Evolutionary conservation across 2,797 vertebrate genomes (phyloP), one percentile per base, ranked within the genome.

Genomic region (Setipinna tenuifilis): DNA sequence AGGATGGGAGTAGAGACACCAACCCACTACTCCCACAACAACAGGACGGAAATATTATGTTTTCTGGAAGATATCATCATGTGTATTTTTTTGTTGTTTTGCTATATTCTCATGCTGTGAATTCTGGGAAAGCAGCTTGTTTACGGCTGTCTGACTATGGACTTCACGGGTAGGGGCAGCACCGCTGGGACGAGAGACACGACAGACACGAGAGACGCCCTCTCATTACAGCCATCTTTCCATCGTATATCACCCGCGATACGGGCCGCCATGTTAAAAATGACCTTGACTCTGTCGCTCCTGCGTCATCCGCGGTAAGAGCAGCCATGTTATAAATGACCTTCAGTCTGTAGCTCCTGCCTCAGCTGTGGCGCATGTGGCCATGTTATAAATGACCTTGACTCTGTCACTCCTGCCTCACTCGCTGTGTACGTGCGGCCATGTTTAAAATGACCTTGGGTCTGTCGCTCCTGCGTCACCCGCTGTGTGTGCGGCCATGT

Each of bases 151-250:
- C 71, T 78, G 28, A 6, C 25, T 31, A 25, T 71, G 10, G 65
- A 16, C 65, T 16, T 25, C 23, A 23, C 25, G 6, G 4, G 3
- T 48, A 71, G n/a, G 6, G 4, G 16, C 17, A 19, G 16, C 12
- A 31, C 16, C 17, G 68, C 14, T 41, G 31, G 28, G 68, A 75
- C 31, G 28, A 44, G 71, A 78, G 71, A 41, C 19, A n/a, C n/a
- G n/a, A n/a, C n/a, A n/a, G n/a, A n/a, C n/a, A 75, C 31, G 28
- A 44, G 71, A 78, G 71, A 41, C 19, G 2, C 71, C 35, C 65
- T 71, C 65, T 35, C 68, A 71, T 71, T 71, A 78, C 71, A 78
- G 19, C 71, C 44, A 78, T 78, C 71, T 78, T 78, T 21, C 14
- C 6, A 68, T 68, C 65, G 25, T 28, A 28, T 75, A 28, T 75